Percentiles rank a stretch among this genome's conserved stretches.
These are phyloP conservation scores for Casuarius casuarius DNA, from an alignment of 2,113 vertebrate species.

Conservation along the genomic window DNA sequence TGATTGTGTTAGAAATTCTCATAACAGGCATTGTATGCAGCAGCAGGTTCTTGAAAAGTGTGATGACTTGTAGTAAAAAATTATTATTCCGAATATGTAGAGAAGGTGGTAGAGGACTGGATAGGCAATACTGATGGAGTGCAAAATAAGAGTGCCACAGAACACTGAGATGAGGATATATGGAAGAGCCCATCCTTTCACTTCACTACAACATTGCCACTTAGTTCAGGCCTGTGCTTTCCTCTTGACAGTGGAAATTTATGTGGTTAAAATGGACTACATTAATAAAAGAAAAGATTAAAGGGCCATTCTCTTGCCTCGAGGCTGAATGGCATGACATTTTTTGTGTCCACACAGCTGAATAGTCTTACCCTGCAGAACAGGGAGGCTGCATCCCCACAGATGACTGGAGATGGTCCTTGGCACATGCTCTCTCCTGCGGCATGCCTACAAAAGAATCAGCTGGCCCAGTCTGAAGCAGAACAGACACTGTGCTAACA, in stretches of 20 bases:
- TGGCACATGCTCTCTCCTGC: neutral
- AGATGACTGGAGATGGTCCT: fast-evolving
- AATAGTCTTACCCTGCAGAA: neutral
- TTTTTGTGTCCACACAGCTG: neutral
- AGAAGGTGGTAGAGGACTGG: neutral
- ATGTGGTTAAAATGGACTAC: neutral
- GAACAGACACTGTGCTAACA: neutral
- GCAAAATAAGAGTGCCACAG: neutral
- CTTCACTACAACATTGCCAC: neutral
- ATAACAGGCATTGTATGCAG: neutral
- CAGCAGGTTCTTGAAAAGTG: neutral
- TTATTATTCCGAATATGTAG: neutral
- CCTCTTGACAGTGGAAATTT: neutral
- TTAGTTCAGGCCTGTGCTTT: neutral
- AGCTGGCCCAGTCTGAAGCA: neutral
- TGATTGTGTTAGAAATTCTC: neutral
- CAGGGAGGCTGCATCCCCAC: neutral
- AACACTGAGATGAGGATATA: neutral
- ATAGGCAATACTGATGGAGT: neutral
- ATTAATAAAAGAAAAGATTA: neutral
- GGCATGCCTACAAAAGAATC: neutral
- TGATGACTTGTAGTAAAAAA: neutral
- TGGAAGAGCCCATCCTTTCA: neutral
- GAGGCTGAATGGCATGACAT: neutral
- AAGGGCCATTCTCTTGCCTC: neutral